phyloP scores from a whole-genome alignment of 2,888 invertebrate genomes.

The Xestia ashworthii region DNA sequence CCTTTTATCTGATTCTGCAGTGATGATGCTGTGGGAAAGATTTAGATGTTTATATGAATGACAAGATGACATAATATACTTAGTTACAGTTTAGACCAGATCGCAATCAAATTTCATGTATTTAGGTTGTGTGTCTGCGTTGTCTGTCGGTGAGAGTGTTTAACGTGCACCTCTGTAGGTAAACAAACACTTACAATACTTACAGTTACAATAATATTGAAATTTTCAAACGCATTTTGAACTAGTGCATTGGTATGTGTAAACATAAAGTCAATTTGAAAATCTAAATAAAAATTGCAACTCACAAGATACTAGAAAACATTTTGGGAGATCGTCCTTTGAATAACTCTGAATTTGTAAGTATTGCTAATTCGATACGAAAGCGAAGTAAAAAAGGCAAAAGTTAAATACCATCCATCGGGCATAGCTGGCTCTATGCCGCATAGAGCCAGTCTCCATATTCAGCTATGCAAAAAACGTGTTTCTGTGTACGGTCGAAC shows the following conservation, averaged over 20 bases:
- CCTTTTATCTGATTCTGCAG: background rate
- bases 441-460: background rate
- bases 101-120: background rate
- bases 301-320: background rate
- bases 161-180: background rate
- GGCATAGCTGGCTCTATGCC: too few species aligned
- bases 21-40: background rate
- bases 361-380: background rate
- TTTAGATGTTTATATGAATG: background rate
- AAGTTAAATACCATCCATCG: background rate
- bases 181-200: background rate
- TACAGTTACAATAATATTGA: background rate
- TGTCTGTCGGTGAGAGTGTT: background rate
- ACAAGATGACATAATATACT: background rate
- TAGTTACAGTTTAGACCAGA: background rate
- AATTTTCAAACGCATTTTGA: constrained; percentile 20
- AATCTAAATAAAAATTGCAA: constrained; percentile 7
- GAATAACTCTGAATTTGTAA: background rate
- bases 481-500: background rate
- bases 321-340: constrained; percentile 2
- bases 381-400: too few species aligned
- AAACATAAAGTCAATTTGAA: constrained; percentile 14
- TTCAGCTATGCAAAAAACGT: background rate
- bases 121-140: background rate
- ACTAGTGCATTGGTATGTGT: constrained; percentile 10